phyloP scores from a whole-genome alignment of 2,888 invertebrate genomes.

The Cheilosia grossa region DNA sequence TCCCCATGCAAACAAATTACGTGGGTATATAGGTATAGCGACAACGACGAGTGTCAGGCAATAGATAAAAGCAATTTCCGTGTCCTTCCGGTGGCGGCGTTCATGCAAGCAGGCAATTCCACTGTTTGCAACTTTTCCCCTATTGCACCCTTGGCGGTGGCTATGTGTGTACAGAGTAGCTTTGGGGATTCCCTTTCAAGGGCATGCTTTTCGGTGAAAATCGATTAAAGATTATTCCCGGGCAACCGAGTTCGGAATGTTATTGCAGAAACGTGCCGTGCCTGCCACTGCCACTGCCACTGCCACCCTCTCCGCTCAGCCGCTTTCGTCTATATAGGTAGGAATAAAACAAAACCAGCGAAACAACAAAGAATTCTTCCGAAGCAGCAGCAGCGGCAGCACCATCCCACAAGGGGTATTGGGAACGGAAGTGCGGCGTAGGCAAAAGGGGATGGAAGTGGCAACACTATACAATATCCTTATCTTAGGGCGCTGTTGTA shows the following conservation, averaged over 20 bases:
- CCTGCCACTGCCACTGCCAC: slow-evolving; percentile 61
- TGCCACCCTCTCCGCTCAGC: slow-evolving; percentile 18
- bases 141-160: slow-evolving; percentile 11
- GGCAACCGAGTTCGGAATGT: slow-evolving; percentile 72
- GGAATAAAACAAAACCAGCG: neutral
- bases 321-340: neutral
- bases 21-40: neutral
- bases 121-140: slow-evolving; percentile 9
- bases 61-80: slow-evolving; percentile 67
- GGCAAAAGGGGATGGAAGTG: slow-evolving; percentile 21
- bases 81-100: slow-evolving; percentile 54
- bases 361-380: slow-evolving; percentile 46
- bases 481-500: slow-evolving; percentile 63
- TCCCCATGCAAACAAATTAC: neutral
- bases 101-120: neutral
- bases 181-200: slow-evolving; percentile 72
- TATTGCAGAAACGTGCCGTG: slow-evolving; percentile 75
- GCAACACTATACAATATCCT: slow-evolving; percentile 60
- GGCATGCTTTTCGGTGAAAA: slow-evolving; percentile 71
- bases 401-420: slow-evolving; percentile 1
- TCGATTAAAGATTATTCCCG: slow-evolving; percentile 74
- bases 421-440: slow-evolving; percentile 44
- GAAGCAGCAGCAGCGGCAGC: slow-evolving; percentile 5
- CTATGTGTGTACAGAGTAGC: slow-evolving; percentile 54
- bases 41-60: slow-evolving; percentile 23